Evolutionary conservation across 1,140 invertebrate genomes (phyloP), one percentile per base, ranked within the genome.

Genomic region (Hylyphantes graminicola): DNA sequence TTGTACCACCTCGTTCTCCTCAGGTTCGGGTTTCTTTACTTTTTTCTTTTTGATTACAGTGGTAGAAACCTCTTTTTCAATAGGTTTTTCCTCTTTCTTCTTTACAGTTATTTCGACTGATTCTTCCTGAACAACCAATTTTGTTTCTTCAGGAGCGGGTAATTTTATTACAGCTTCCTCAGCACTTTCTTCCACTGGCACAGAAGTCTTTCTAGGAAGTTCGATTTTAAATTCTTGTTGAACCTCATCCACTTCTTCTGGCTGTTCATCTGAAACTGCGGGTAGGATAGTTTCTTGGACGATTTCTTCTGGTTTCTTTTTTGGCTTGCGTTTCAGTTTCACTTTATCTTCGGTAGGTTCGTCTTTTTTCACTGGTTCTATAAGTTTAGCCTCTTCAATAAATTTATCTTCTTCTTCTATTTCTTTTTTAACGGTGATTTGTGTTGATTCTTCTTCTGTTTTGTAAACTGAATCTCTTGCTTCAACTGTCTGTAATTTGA

Each of bases 51-150:
- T 63, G 55, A 78, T 76, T n/a, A 88, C 68, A 19, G 63, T 54
- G n/a, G 85, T 85, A 85, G 85, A 68, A 13, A 77, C 2, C 65
- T 72, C 79, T 72, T 80, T 73, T 19, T 75, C 72, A 21, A 73
- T 67, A 88, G 74, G 85, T 83, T 87, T 87, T 86, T 73, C 74
- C 35, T 53, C 84, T 75, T 76, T 85, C 12, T 92, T 89, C 4
- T 89, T 89, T 4, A 92, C 64, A 64, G 91, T 91, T 85, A 90
- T 90, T 2, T 88, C 88, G 64, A 88, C 89, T 87, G 91, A 91
- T 85, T 90, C 89, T 88, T 85, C 74, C 83, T 35, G 65, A 17
- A 87, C 82, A 55, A 79, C 57, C 48, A 73, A 72, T 89, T 89
- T 80, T n/a, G 89, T 79, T 17, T 84, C 54, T 17, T 75, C 64